Evolutionary conservation across 2,797 vertebrate species (phyloP), one percentile per base, ranked within the genome.

Genomic region (Pagetopsis macropterus): DNA sequence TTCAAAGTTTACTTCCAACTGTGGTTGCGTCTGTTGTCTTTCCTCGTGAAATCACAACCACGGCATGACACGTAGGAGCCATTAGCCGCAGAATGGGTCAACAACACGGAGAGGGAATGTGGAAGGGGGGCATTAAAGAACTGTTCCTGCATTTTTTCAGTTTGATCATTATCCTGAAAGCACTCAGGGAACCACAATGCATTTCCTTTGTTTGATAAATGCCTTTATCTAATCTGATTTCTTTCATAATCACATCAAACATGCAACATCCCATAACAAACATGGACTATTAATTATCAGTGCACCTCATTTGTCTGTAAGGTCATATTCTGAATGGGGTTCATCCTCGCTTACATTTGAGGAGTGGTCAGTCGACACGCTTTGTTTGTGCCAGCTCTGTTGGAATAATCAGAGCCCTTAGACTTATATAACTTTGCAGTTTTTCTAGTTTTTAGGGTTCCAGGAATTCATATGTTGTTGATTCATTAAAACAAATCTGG

Each of bases 301-400:
- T 64, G 23, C 15, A 48, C 43, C n/a, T 68, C 14, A 4, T n/a
- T 2, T 1, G 1, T 58, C 8, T n/a, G 31, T 1, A 12, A 10
- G 61, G 52, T 21, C 50, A 44, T 45, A 58, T 17, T 57, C 10
- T 67, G 71, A 54, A 40, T 4, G n/a, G 31, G 27, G 40, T 7
- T 11, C 50, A 31, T 52, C 72, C 41, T 44, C 31, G 41, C 59
- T 44, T 49, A 56, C 56, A 43, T 70, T 41, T 75, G 64, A 76
- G 61, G 45, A 65, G 44, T 13, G 67, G 48, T 58, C 72, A 51
- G 44, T 45, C n/a, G 12, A 62, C 59, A 16, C 65, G 46, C 61
- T 79, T 83, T 87, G 83, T 89, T 84, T 89, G 70, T 71, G 40
- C 55, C 78, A 71, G 83, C 37, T 79, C 75, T 78, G 79, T 79